Percentiles rank a stretch among this genome's conserved stretches.
Evolutionary conservation across 2,797 vertebrate species (phyloP).

Genomic region (Garrulus glandarius): DNA sequence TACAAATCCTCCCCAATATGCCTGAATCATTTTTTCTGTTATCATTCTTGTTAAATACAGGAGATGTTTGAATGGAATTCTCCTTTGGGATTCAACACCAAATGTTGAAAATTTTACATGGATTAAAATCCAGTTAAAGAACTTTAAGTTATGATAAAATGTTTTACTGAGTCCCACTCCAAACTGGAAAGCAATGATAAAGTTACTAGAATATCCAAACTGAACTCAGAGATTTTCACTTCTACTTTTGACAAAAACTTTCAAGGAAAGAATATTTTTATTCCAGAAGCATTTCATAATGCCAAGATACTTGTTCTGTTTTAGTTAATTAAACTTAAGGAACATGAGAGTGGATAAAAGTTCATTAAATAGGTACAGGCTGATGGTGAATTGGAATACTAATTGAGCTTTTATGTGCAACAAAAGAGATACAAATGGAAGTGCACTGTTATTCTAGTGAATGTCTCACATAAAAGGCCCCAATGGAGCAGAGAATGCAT

Average conservation of each 20-base stretch:
- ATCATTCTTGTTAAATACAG: neutral
- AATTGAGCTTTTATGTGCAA: constrained; percentile 68
- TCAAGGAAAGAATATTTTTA: constrained; percentile 57
- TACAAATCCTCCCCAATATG: neutral
- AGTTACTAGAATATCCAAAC: neutral
- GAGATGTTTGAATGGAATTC: neutral
- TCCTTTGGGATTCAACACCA: neutral
- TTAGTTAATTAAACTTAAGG: constrained; percentile 78
- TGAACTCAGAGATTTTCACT: neutral
- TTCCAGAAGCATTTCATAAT: constrained; percentile 59
- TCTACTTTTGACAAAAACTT: constrained; percentile 46
- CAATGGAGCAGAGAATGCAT: constrained; percentile 9
- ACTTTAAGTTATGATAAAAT: neutral
- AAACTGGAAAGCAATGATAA: neutral
- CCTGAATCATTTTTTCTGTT: neutral
- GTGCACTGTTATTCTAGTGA: constrained; percentile 35
- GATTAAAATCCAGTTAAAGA: neutral
- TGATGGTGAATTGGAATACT: constrained; percentile 61
- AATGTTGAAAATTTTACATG: neutral
- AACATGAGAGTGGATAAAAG: constrained; percentile 71
- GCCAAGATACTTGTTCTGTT: constrained; percentile 57
- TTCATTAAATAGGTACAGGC: constrained; percentile 68
- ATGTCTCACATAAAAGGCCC: constrained; percentile 34
- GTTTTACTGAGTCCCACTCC: neutral
- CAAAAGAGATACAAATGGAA: constrained; percentile 67